phyloP scores from a whole-genome alignment of 1,140 invertebrate genomes.

The Megalonaias nervosa region DNA sequence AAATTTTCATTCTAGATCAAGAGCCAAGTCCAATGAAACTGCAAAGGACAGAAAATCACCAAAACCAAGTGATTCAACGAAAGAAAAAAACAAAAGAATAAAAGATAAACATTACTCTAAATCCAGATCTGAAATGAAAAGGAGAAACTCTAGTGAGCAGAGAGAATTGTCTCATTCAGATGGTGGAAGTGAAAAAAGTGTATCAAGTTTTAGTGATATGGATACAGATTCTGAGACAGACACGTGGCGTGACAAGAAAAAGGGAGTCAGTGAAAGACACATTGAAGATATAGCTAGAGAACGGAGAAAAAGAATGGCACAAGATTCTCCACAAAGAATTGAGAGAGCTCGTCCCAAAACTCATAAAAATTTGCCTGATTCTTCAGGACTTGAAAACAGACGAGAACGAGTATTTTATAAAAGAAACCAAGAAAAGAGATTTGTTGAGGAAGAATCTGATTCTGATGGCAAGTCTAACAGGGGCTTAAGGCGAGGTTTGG shows the following conservation, averaged over 20 bases:
- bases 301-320: conserved; percentile 17
- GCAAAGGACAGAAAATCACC: background rate
- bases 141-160: background rate
- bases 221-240: conserved; percentile 35
- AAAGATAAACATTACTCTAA: background rate
- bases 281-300: conserved; percentile 30
- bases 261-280: conserved; percentile 9
- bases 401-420: too few species aligned
- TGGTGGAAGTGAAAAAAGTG: conserved; percentile 26
- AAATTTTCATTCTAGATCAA: background rate
- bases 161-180: conserved; percentile 4
- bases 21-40: background rate
- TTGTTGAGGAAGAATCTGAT: too few species aligned
- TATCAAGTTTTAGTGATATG: conserved; percentile 36
- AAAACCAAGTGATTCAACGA: background rate
- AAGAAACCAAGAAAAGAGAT: too few species aligned
- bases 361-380: too few species aligned
- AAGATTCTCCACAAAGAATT: background rate
- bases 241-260: conserved; percentile 30
- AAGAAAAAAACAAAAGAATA: background rate
- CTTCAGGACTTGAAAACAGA: too few species aligned
- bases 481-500: too few species aligned
- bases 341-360: too few species aligned
- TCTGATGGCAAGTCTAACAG: too few species aligned
- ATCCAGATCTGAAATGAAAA: background rate